Percentiles rank a stretch among this genome's conserved stretches.
These are phyloP conservation scores for human (Homo sapiens) DNA, from an alignment of 2,113 vertebrate species.

Conservation along the genomic window GRCh38 chr16:18054001-18054500, in stretches of 20 bases:
- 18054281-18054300: not conserved
- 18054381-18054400: not conserved
- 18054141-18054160: not conserved
- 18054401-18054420: not conserved
- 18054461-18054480: constrained; percentile 10
- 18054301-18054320: not conserved
- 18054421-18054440: not conserved
- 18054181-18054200: not conserved
- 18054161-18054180: not conserved
- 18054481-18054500: not conserved
- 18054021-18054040: not conserved
- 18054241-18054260: not conserved
- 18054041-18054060: not conserved
- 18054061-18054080: not conserved
- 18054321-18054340: not conserved
- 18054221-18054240: not conserved
- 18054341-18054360: not conserved
- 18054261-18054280: not conserved
- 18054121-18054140: not conserved
- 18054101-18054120: not conserved
- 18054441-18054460: not conserved
- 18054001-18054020: not conserved
- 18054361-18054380: not conserved
- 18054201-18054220: not conserved
- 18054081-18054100: not conserved